phyloP scores from a whole-genome alignment of 2,888 invertebrate species.

The Didymodactylos carnosus region DNA sequence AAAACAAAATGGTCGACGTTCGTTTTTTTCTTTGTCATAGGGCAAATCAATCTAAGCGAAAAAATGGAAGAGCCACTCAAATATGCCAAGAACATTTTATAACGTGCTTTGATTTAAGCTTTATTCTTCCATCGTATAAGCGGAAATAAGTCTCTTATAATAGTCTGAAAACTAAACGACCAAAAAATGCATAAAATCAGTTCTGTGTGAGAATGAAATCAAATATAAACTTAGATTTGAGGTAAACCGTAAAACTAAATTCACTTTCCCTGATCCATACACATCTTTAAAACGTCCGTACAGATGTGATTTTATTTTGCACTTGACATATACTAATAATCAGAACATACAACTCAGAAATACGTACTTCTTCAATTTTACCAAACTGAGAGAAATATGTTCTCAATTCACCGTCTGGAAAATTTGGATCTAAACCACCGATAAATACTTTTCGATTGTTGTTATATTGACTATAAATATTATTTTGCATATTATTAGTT shows the following conservation, averaged over 20 bases:
- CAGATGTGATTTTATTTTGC: too few species aligned
- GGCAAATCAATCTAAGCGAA: background rate
- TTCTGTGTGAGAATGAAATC: too few species aligned
- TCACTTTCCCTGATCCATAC: background rate
- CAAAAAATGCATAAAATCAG: too few species aligned
- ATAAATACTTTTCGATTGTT: background rate
- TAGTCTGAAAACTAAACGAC: too few species aligned
- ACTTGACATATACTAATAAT: background rate
- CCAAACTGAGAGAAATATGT: background rate
- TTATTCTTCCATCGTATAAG: too few species aligned
- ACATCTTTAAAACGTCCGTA: too few species aligned
- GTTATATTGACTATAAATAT: too few species aligned
- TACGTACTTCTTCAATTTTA: background rate
- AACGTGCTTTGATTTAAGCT: background rate
- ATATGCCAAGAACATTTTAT: background rate
- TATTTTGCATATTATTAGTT: too few species aligned
- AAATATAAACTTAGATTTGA: too few species aligned
- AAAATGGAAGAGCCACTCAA: background rate
- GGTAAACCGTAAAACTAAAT: background rate
- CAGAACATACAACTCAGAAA: background rate
- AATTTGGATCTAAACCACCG: background rate
- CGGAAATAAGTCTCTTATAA: too few species aligned
- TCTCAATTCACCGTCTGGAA: background rate
- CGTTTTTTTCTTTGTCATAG: constrained; percentile 1
- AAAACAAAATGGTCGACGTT: constrained; percentile 1